Evolutionary conservation across 2,888 invertebrate species (phyloP).

Genomic region (Synergus gifuensis): DNA sequence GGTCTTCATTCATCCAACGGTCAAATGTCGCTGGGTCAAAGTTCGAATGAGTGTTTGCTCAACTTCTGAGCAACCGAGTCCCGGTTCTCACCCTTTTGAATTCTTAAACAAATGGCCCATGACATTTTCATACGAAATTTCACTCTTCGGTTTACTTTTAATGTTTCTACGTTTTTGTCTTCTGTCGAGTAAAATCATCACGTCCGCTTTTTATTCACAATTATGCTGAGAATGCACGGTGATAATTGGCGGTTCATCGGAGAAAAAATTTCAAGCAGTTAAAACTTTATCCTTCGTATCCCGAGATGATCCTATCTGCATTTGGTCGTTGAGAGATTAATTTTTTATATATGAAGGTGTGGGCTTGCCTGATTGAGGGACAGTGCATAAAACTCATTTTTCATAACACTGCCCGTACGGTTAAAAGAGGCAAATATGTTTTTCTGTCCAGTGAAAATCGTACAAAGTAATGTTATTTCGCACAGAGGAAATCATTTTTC

Average conservation of each 20-base stretch:
- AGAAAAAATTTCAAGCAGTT: constrained; percentile 15
- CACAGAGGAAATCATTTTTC: background rate
- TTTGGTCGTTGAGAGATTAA: constrained; percentile 35
- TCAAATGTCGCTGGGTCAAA: constrained; percentile 48
- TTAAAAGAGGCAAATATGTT: background rate
- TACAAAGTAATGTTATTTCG: background rate
- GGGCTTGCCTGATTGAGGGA: background rate
- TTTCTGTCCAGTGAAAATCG: background rate
- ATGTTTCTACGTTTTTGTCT: background rate
- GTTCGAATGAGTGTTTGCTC: constrained; percentile 41
- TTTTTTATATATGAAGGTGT: constrained; percentile 27
- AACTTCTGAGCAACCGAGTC: constrained; percentile 1
- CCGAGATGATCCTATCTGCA: constrained; percentile 38
- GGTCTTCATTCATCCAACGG: constrained; percentile 53
- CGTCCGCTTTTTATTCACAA: background rate
- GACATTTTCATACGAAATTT: background rate
- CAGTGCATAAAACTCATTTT: background rate
- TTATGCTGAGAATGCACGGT: background rate
- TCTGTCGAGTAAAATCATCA: background rate
- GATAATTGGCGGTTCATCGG: constrained; percentile 15
- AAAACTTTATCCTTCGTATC: constrained; percentile 31
- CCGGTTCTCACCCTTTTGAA: constrained; percentile 22
- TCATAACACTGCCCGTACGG: background rate
- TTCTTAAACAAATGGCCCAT: background rate
- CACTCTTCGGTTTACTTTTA: background rate